phyloP scores from a whole-genome alignment of 2,113 vertebrate species.

The Hippocampus guttulatus region DNA sequence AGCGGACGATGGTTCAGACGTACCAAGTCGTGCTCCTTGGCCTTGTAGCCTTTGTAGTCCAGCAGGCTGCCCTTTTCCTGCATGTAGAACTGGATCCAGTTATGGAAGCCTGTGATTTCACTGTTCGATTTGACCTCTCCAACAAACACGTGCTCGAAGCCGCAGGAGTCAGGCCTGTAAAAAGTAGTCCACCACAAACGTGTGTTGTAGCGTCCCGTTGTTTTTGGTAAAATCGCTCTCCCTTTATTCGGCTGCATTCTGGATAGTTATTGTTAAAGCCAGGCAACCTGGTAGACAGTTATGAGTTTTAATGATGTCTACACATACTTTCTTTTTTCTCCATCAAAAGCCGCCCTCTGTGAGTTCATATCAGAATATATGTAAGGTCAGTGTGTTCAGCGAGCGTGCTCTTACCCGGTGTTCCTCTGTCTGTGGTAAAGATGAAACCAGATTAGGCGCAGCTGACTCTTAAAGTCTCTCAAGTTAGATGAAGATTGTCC shows the following conservation, averaged over 20 bases:
- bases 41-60: constrained; percentile 83
- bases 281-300: too few relatives aligned
- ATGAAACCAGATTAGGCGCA: constrained; percentile 83
- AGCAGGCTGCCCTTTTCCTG: constrained; percentile 76
- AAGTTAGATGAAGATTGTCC: constrained; percentile 58
- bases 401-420: constrained; percentile 64
- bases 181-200: background rate
- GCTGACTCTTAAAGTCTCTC: constrained; percentile 75
- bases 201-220: background rate
- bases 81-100: constrained; percentile 87
- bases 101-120: constrained; percentile 81
- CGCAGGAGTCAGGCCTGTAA: constrained; percentile 77
- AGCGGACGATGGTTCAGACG: background rate
- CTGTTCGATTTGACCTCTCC: constrained; percentile 75
- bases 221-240: background rate
- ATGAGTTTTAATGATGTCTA: too few relatives aligned
- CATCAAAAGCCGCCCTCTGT: too few relatives aligned
- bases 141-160: constrained; percentile 86
- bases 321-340: too few relatives aligned
- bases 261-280: too few relatives aligned
- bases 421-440: constrained; percentile 76
- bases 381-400: background rate
- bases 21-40: constrained; percentile 50
- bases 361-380: too few relatives aligned
- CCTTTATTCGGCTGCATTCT: too few relatives aligned